Conservation (phyloP, 2,113 vertebrate species). For the Pseudopipra pipra region DNA sequence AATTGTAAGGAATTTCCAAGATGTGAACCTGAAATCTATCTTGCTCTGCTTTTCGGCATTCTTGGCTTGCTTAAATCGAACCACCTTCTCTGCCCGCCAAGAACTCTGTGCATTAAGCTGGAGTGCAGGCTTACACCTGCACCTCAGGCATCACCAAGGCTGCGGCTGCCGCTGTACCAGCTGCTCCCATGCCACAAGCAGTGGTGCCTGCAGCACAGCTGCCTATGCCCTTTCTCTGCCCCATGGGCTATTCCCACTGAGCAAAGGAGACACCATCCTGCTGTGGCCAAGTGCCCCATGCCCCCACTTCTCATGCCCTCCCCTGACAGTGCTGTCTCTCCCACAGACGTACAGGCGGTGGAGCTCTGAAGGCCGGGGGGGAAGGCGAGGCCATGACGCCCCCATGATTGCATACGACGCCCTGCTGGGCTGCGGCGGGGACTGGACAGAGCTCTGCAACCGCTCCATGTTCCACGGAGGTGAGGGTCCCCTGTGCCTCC, state of each 20-base stretch:
- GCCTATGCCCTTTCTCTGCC: neutral
- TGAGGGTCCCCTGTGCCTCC: constrained; percentile 28
- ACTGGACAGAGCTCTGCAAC: constrained; percentile 89
- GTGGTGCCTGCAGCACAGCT: neutral
- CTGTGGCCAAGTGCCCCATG: fast-evolving
- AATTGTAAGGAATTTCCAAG: neutral
- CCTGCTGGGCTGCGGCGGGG: constrained; percentile 82
- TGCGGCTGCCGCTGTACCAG: fast-evolving
- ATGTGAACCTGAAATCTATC: neutral
- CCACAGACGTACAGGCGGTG: constrained; percentile 87
- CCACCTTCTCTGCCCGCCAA: neutral
- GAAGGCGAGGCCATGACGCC: constrained; percentile 89
- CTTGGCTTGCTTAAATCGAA: neutral
- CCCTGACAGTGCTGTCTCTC: fast-evolving
- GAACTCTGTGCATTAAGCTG: fast-evolving
- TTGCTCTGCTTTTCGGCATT: neutral
- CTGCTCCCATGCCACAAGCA: fast-evolving
- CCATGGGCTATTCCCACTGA: fast-evolving
- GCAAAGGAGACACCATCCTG: too few species aligned
- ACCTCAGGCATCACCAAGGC: fast-evolving
- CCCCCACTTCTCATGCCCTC: neutral
- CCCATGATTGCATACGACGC: constrained; percentile 98
- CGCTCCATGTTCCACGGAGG: constrained; percentile 95
- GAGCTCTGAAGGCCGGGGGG: constrained; percentile 92
- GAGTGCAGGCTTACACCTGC: neutral